Conservation (phyloP, 1,140 invertebrate species). For the Adoxophyes honmai region DNA sequence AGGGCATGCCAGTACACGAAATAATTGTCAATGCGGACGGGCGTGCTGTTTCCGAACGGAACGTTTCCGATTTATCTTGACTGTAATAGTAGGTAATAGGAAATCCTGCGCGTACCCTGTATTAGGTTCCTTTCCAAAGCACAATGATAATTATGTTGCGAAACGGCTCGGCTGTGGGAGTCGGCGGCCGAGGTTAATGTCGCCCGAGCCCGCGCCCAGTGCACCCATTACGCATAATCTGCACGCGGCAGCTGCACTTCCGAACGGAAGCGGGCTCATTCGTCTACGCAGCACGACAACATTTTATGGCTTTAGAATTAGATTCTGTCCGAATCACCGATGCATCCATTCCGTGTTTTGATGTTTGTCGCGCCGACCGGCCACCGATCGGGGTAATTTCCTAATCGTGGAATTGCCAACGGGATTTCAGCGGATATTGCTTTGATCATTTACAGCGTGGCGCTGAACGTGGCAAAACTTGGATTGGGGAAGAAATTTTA, state of each 20-base stretch:
- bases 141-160: conserved; percentile 51
- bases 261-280: not conserved
- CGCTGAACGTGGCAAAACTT: not conserved
- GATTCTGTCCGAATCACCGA: not conserved
- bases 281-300: not conserved
- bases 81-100: conserved; percentile 41
- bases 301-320: conserved; percentile 1
- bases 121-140: conserved; percentile 43
- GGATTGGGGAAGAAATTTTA: not conserved
- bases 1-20: conserved; percentile 32
- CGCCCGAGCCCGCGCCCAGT: conserved; percentile 17
- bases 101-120: conserved; percentile 32
- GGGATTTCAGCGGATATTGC: conserved; percentile 5
- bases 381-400: not conserved
- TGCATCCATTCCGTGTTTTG: not conserved
- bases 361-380: not conserved
- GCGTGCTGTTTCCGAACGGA: conserved; percentile 31
- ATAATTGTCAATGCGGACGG: conserved; percentile 49
- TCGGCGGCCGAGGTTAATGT: conserved; percentile 50
- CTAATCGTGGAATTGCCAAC: not conserved
- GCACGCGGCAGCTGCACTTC: conserved; percentile 7
- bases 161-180: conserved; percentile 47
- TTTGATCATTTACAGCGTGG: not conserved
- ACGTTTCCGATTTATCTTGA: conserved; percentile 38
- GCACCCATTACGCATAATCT: conserved; percentile 14